Evolutionary conservation across 2,113 vertebrate species (phyloP).

Genomic region (Bolborhynchus lineola): DNA sequence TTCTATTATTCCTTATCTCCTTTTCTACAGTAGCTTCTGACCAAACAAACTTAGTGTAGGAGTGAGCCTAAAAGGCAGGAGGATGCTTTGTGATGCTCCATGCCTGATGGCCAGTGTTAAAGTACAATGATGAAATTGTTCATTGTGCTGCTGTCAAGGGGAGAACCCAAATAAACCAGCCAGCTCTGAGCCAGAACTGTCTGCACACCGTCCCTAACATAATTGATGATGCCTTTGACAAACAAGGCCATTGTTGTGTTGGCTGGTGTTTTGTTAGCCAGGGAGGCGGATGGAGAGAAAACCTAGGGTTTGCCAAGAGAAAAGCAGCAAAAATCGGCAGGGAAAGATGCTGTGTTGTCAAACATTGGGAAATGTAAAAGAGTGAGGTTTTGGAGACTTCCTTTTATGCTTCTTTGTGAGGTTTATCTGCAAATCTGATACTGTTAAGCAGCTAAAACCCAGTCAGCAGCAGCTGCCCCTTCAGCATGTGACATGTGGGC

Average conservation of each 20-base stretch:
- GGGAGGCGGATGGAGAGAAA: slow-evolving; percentile 13
- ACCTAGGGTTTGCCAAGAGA: slow-evolving; percentile 10
- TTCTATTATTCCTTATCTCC: slow-evolving; percentile 14
- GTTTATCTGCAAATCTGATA: slow-evolving; percentile 6
- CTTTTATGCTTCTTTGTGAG: slow-evolving; percentile 1
- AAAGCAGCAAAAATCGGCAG: slow-evolving; percentile 19
- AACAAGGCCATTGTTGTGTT: slow-evolving; percentile 37
- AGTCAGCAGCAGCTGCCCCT: slow-evolving; percentile 38
- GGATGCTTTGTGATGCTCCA: background rate
- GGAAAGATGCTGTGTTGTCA: background rate
- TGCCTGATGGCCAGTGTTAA: background rate
- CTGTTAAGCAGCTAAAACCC: slow-evolving; percentile 12
- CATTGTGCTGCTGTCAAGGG: background rate
- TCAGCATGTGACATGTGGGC: slow-evolving; percentile 42
- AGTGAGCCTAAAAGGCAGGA: background rate
- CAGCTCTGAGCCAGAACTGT: slow-evolving; percentile 43
- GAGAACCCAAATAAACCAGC: slow-evolving; percentile 5
- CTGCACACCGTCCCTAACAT: slow-evolving; percentile 60
- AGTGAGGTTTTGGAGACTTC: background rate
- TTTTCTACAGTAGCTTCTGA: slow-evolving; percentile 25
- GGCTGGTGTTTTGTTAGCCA: slow-evolving; percentile 53
- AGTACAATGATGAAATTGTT: background rate
- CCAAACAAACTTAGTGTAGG: background rate
- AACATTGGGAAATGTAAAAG: background rate
- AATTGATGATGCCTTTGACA: slow-evolving; percentile 60